Evolutionary conservation across 2,113 vertebrate genomes (phyloP).

Genomic region (Lucifuga dentata): DNA sequence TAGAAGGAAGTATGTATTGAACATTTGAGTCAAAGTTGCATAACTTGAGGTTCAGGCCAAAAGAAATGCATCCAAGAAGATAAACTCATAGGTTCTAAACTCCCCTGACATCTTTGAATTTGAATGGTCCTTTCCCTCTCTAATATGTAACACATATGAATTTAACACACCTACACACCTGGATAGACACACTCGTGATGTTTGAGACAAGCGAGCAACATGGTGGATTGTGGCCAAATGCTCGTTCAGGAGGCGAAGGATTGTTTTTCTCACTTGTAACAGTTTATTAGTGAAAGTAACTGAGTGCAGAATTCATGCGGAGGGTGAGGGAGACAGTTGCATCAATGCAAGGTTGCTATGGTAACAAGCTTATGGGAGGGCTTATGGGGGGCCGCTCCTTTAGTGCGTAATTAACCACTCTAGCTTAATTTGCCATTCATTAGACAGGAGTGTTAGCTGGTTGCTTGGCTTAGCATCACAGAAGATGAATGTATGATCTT

Average conservation of each 20-base stretch:
- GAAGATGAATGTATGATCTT: not conserved
- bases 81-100: too few relatives aligned
- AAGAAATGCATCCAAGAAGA: too few relatives aligned
- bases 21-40: too few relatives aligned
- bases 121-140: too few relatives aligned
- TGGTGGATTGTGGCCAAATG: too few relatives aligned
- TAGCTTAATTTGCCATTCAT: conserved; percentile 39
- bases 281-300: conserved; percentile 2
- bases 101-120: too few relatives aligned
- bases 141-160: too few relatives aligned
- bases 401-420: conserved; percentile 39
- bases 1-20: too few relatives aligned
- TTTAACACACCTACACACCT: too few relatives aligned
- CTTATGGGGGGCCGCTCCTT: conserved; percentile 14
- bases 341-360: conserved; percentile 29
- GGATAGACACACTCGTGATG: too few relatives aligned
- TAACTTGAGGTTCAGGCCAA: too few relatives aligned
- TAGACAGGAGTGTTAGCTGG: conserved; percentile 35
- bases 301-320: not conserved
- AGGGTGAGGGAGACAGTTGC: conserved; percentile 7
- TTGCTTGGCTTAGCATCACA: not conserved
- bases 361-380: conserved; percentile 41
- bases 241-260: not conserved
- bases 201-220: too few relatives aligned
- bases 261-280: not conserved